phyloP scores from a whole-genome alignment of 23 tunicate genomes.

The Phallusia fumigata region DNA sequence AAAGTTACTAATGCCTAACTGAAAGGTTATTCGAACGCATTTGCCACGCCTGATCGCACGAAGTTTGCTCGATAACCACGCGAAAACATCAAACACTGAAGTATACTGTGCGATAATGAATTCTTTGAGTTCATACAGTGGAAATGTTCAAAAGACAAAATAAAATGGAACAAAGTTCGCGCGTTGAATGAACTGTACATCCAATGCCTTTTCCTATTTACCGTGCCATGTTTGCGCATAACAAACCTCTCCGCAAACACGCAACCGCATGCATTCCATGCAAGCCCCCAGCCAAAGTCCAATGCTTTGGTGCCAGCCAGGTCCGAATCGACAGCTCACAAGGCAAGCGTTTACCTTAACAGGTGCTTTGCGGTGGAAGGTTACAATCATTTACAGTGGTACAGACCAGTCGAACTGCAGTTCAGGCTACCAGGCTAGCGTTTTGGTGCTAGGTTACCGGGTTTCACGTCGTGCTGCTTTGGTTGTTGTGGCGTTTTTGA shows the following conservation, averaged over 20 bases:
- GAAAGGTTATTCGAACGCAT: too few relatives aligned
- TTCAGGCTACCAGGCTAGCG: not conserved
- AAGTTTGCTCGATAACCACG: too few relatives aligned
- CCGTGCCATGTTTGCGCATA: too few relatives aligned
- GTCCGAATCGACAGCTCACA: not conserved
- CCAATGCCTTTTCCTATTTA: too few relatives aligned
- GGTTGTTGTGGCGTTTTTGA: not conserved
- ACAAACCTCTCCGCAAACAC: not conserved
- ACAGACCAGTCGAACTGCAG: not conserved
- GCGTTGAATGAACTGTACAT: too few relatives aligned
- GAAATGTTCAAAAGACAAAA: too few relatives aligned
- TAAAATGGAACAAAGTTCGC: too few relatives aligned
- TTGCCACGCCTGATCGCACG: too few relatives aligned
- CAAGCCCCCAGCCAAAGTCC: conserved; percentile 3
- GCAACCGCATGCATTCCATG: not conserved
- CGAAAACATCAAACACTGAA: too few relatives aligned
- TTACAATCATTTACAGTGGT: not conserved
- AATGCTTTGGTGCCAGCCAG: not conserved
- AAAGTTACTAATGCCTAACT: too few relatives aligned
- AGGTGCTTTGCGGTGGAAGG: not conserved
- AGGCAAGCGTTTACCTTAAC: not conserved
- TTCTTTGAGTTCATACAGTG: too few relatives aligned
- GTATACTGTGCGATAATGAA: too few relatives aligned
- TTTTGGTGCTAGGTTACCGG: not conserved
- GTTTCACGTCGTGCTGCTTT: not conserved